A percentile compares a stretch with the other conserved stretches of the same genome.
Conservation (phyloP, 2,888 invertebrate species). For the Lasioglossum pauxillum region DNA sequence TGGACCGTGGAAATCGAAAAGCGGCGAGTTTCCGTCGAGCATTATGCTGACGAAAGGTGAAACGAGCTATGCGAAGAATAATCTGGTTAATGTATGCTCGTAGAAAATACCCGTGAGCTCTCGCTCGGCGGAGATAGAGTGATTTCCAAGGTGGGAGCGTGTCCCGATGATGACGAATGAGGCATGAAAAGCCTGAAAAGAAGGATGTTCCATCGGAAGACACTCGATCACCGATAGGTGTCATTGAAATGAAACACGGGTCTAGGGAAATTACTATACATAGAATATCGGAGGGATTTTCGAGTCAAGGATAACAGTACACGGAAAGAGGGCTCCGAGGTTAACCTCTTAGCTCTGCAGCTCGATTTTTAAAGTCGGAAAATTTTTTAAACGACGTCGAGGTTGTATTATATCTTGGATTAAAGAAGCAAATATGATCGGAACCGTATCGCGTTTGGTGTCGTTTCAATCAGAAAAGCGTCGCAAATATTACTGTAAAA, state of each 20-base stretch:
- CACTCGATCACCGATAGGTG: conserved; percentile 18
- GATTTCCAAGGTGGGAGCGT: neutral
- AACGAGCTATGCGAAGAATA: neutral
- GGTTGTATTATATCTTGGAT: too few species aligned
- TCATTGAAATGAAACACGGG: conserved; percentile 35
- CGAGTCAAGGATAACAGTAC: neutral
- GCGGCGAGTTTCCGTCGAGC: neutral
- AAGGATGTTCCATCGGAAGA: conserved; percentile 18
- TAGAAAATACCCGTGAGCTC: conserved; percentile 2
- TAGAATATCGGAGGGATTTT: neutral
- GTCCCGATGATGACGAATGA: neutral
- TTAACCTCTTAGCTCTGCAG: too few species aligned
- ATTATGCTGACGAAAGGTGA: conserved; percentile 9
- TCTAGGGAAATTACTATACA: neutral
- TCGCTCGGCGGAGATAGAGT: neutral
- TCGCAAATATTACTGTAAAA: too few species aligned
- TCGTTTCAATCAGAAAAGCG: too few species aligned
- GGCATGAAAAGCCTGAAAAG: neutral
- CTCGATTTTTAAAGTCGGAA: neutral
- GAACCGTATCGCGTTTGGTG: too few species aligned
- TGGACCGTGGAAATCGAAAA: neutral
- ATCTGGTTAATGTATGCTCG: conserved; percentile 9
- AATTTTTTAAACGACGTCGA: too few species aligned
- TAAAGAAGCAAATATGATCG: too few species aligned
- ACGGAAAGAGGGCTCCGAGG: neutral